Conservation (phyloP, 2,113 vertebrate species). For the Marcusenius ussheri region DNA sequence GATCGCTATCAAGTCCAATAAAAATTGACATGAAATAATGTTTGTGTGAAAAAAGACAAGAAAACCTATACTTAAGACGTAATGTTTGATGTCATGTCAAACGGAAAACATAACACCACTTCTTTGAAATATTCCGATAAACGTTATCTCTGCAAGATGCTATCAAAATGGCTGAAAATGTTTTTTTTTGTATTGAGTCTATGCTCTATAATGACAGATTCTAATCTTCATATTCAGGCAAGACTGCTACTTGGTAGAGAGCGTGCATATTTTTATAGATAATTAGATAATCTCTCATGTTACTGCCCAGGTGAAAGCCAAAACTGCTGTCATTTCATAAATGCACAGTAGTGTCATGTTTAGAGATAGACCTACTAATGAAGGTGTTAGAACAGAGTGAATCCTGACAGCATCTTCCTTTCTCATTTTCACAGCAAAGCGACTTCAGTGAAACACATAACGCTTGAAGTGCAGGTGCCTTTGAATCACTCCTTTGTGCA, state of each 20-base stretch:
- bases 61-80: not conserved
- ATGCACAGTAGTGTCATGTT: not conserved
- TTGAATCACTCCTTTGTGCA: not conserved
- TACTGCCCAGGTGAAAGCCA: not conserved
- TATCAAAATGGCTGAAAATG: constrained; percentile 4
- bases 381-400: not conserved
- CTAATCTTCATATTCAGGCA: not conserved
- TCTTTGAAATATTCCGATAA: not conserved
- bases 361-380: not conserved
- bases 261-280: not conserved
- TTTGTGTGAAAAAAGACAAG: not conserved
- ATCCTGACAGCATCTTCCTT: not conserved
- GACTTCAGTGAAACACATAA: not conserved
- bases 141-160: not conserved
- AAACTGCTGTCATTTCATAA: not conserved
- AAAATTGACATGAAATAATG: not conserved
- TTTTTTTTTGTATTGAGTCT: not conserved
- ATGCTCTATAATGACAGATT: not conserved
- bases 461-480: not conserved
- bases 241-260: not conserved
- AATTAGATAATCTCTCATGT: not conserved
- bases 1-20: not conserved
- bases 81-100: not conserved
- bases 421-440: constrained; percentile 11
- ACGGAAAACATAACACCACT: not conserved